Evolutionary conservation across 2,888 invertebrate genomes (phyloP).

Genomic region (Pollenia amentaria): DNA sequence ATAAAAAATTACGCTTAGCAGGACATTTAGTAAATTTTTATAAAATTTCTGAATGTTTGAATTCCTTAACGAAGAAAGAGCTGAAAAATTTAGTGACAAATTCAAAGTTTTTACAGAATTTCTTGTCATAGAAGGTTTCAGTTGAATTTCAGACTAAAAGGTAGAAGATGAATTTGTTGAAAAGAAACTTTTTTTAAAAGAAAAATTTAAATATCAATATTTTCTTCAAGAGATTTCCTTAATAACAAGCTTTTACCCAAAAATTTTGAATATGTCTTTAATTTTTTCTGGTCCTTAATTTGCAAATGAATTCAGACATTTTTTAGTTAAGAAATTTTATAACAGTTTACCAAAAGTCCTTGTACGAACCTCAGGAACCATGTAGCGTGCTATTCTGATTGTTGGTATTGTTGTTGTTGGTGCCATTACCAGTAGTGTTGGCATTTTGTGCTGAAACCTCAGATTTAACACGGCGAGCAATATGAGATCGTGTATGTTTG

Average conservation of each 20-base stretch:
- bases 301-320: constrained; percentile 61
- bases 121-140: too few species aligned
- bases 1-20: constrained; percentile 81
- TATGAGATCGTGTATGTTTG: constrained; percentile 93
- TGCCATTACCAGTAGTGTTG: constrained; percentile 77
- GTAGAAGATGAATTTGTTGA: too few species aligned
- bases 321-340: constrained; percentile 79
- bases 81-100: neutral
- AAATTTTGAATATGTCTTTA: neutral
- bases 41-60: constrained; percentile 71
- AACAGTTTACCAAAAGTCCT: constrained; percentile 85
- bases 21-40: constrained; percentile 81
- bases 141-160: too few species aligned
- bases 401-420: constrained; percentile 80
- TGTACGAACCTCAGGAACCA: constrained; percentile 85
- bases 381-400: constrained; percentile 83
- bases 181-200: too few species aligned
- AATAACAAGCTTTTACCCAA: neutral
- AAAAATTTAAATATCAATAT: too few species aligned
- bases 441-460: constrained; percentile 90
- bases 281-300: neutral
- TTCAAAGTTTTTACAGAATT: neutral
- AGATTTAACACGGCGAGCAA: constrained; percentile 93
- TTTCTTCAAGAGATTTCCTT: neutral
- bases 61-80: constrained; percentile 35